Percentiles rank a stretch among this genome's conserved stretches.
These are phyloP conservation scores for Pelosia muscerda DNA, from an alignment of 2,888 invertebrate species.

Conservation along the genomic window DNA sequence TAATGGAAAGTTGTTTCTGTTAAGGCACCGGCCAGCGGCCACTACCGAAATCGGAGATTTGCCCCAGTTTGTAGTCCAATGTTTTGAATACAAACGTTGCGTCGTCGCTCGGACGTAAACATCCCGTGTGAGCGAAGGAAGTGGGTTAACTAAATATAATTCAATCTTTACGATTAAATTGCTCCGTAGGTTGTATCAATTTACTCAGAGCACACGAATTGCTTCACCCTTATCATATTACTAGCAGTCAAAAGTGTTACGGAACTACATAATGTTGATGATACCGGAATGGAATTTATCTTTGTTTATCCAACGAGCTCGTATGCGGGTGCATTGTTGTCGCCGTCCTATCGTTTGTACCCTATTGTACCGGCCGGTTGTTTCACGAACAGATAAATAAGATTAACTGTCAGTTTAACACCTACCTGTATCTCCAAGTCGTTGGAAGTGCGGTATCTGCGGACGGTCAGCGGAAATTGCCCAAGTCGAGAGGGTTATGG, in stretches of 20 bases:
- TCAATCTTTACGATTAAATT: slow-evolving; percentile 63
- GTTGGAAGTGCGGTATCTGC: slow-evolving; percentile 46
- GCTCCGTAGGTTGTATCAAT: slow-evolving; percentile 49
- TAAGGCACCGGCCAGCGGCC: slow-evolving; percentile 55
- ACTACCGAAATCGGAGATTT: slow-evolving; percentile 57
- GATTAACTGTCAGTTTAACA: slow-evolving; percentile 66
- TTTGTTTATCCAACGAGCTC: slow-evolving; percentile 64
- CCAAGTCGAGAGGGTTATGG: slow-evolving; percentile 59
- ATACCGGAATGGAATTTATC: slow-evolving; percentile 56
- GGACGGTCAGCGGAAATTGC: slow-evolving; percentile 66
- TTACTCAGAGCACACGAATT: slow-evolving; percentile 44
- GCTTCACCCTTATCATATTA: slow-evolving; percentile 46
- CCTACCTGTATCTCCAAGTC: slow-evolving; percentile 57
- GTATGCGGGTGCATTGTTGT: slow-evolving; percentile 77
- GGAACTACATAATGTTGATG: slow-evolving; percentile 49
- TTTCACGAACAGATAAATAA: slow-evolving; percentile 67
- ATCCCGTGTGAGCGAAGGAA: slow-evolving; percentile 73
- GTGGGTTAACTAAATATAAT: slow-evolving; percentile 73
- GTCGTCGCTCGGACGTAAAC: slow-evolving; percentile 70
- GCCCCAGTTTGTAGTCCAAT: slow-evolving; percentile 66
- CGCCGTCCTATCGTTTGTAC: slow-evolving; percentile 65
- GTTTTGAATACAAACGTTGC: slow-evolving; percentile 78
- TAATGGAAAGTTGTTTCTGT: slow-evolving; percentile 66
- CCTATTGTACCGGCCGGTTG: slow-evolving; percentile 52
- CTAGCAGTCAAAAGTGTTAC: slow-evolving; percentile 43